These are phyloP conservation scores for Phycodurus eques DNA, from an alignment of 2,113 vertebrate species.

Conservation along the genomic window DNA sequence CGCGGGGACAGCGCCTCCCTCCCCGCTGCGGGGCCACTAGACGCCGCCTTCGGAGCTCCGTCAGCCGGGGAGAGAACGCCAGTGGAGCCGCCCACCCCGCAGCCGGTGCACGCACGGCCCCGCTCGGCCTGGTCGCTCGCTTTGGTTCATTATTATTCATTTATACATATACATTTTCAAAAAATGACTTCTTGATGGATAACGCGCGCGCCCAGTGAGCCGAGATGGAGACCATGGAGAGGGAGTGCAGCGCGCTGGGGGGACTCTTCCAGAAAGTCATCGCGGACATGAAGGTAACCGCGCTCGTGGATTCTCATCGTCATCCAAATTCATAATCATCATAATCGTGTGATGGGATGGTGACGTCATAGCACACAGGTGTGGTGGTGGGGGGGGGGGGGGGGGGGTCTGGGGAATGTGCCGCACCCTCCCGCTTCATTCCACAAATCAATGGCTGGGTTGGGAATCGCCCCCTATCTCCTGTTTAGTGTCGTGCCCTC, in stretches of 20 bases:
- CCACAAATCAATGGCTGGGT: too few relatives aligned
- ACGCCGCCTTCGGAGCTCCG: slow-evolving; percentile 20
- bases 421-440: slow-evolving; percentile 10
- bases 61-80: slow-evolving; percentile 26
- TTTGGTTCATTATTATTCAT: neutral
- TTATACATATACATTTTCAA: neutral
- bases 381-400: neutral
- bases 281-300: slow-evolving; percentile 74
- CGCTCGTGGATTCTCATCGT: neutral
- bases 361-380: slow-evolving; percentile 25
- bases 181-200: slow-evolving; percentile 21
- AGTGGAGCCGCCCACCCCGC: neutral
- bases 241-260: slow-evolving; percentile 77
- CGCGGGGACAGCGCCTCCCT: slow-evolving; percentile 33
- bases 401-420: neutral
- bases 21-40: slow-evolving; percentile 9
- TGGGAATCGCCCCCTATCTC: too few relatives aligned
- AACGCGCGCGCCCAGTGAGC: slow-evolving; percentile 11
- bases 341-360: neutral
- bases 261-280: slow-evolving; percentile 77
- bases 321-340: neutral
- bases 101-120: slow-evolving; percentile 7
- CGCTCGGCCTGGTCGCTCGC: neutral
- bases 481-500: too few relatives aligned
- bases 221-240: slow-evolving; percentile 75